Evolutionary conservation across 2,888 invertebrate species (phyloP).

Genomic region (Crioceris asparagi): DNA sequence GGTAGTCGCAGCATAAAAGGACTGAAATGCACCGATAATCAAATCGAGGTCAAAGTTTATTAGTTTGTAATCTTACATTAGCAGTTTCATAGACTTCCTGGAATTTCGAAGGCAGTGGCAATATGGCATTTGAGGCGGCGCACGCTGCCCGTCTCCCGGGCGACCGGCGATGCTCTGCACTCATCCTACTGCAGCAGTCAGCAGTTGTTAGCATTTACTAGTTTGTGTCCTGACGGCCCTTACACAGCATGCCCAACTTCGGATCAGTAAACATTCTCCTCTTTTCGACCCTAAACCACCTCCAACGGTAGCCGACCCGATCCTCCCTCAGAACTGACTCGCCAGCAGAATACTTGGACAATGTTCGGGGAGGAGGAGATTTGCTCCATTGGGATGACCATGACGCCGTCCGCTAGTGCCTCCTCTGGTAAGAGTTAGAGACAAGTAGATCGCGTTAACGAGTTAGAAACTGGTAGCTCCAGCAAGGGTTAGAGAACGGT

Average conservation of each 20-base stretch:
- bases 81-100: too few species aligned
- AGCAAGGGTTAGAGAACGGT: too few species aligned
- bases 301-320: neutral
- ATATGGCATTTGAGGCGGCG: too few species aligned
- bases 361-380: constrained; percentile 71
- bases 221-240: constrained; percentile 5
- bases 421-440: constrained; percentile 54
- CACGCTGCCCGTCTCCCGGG: constrained; percentile 31
- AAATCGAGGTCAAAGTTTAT: too few species aligned
- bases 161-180: constrained; percentile 23
- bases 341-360: too few species aligned
- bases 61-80: too few species aligned
- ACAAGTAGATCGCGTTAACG: neutral
- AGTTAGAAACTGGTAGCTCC: neutral
- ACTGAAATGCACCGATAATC: too few species aligned
- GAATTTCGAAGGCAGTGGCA: too few species aligned
- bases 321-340: too few species aligned
- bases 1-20: too few species aligned
- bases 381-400: constrained; percentile 77
- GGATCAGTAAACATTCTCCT: too few species aligned
- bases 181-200: constrained; percentile 19
- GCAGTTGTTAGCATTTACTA: constrained; percentile 2
- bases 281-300: neutral
- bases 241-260: neutral
- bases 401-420: constrained; percentile 59